These are phyloP conservation scores for Eristalinus aeneus DNA, from an alignment of 2,888 invertebrate genomes.

Conservation along the genomic window DNA sequence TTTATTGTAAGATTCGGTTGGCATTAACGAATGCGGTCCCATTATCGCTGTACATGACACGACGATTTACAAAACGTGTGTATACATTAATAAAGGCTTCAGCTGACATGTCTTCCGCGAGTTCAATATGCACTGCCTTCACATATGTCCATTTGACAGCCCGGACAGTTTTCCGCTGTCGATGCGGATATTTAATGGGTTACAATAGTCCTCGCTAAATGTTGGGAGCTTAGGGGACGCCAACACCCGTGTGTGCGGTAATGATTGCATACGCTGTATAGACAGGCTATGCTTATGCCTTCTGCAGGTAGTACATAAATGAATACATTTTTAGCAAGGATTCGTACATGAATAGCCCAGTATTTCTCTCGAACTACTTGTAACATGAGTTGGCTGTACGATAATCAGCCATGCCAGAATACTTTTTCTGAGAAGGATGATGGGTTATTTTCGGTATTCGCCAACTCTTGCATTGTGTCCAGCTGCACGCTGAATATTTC, in stretches of 20 bases:
- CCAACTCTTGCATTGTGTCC: slow-evolving; percentile 6
- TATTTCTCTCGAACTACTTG: slow-evolving; percentile 24
- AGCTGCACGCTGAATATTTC: neutral
- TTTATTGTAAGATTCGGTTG: slow-evolving; percentile 7
- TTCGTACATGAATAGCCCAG: slow-evolving; percentile 38
- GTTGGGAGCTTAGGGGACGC: slow-evolving; percentile 23
- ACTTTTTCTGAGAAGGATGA: slow-evolving; percentile 13
- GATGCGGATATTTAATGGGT: neutral
- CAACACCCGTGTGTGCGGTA: slow-evolving; percentile 26
- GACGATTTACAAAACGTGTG: slow-evolving; percentile 19
- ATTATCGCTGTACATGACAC: slow-evolving; percentile 40
- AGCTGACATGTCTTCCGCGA: neutral
- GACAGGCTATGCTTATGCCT: slow-evolving; percentile 20
- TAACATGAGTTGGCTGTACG: slow-evolving; percentile 24
- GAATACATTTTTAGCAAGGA: slow-evolving; percentile 32
- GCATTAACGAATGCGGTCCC: slow-evolving; percentile 33
- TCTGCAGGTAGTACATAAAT: slow-evolving; percentile 25
- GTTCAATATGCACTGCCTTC: neutral
- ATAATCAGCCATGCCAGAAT: slow-evolving; percentile 20
- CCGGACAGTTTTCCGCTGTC: too few species aligned
- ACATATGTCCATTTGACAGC: neutral
- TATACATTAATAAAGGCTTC: neutral
- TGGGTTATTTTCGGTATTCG: slow-evolving; percentile 3
- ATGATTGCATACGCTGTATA: slow-evolving; percentile 29
- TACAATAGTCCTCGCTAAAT: neutral